Percentiles rank a stretch among this genome's conserved stretches.
phyloP scores from a whole-genome alignment of 2,888 invertebrate genomes.

The Drosophila histrio region DNA sequence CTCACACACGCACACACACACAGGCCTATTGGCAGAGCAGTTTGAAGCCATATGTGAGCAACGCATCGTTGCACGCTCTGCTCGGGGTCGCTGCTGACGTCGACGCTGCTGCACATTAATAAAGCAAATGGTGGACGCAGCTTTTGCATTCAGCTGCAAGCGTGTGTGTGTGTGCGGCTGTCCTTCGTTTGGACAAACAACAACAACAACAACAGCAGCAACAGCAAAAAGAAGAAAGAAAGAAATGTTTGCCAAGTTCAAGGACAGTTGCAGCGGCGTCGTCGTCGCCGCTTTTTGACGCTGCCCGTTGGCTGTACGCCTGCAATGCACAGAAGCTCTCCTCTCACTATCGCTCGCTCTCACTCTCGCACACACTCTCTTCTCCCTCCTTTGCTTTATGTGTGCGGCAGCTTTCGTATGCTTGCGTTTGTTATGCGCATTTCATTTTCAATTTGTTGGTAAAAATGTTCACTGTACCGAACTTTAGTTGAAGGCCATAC shows the following conservation, averaged over 20 bases:
- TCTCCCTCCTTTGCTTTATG: no score
- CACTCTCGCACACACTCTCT: conserved; percentile 3
- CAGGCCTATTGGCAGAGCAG: conserved; percentile 10
- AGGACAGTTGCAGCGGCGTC: conserved; percentile 71
- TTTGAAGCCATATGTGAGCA: conserved; percentile 46
- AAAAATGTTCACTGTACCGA: conserved; percentile 52
- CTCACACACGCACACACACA: background rate
- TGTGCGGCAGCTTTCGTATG: background rate
- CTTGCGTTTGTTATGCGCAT: conserved; percentile 63
- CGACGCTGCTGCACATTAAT: conserved; percentile 41
- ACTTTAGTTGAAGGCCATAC: conserved; percentile 65
- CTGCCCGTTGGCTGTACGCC: conserved; percentile 65
- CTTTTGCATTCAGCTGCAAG: conserved; percentile 27
- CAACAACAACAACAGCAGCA: conserved; percentile 25
- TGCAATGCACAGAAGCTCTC: conserved; percentile 44
- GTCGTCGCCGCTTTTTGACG: conserved; percentile 69
- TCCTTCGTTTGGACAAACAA: conserved; percentile 39
- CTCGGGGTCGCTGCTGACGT: conserved; percentile 32
- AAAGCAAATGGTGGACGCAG: conserved; percentile 49
- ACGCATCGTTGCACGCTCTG: conserved; percentile 33
- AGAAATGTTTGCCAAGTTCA: conserved; percentile 71
- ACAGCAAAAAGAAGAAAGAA: background rate
- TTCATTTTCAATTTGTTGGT: conserved; percentile 46
- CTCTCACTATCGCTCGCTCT: conserved; percentile 3
- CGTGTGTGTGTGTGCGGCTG: conserved; percentile 19